Conservation (phyloP, 2,888 invertebrate genomes). For the Diaperis boleti region DNA sequence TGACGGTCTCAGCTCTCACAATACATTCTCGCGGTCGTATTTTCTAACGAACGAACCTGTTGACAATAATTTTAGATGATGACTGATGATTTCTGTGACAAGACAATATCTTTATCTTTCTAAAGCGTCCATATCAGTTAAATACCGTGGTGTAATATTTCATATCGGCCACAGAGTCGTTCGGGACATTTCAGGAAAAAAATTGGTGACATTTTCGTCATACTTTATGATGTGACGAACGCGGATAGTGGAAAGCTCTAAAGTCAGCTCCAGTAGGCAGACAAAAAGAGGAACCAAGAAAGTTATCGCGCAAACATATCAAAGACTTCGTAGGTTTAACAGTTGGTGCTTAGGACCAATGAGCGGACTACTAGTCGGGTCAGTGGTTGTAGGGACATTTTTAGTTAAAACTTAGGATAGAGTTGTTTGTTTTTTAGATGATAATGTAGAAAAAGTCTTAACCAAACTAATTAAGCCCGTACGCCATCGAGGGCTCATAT, state of each 20-base stretch:
- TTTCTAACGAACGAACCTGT: constrained; percentile 52
- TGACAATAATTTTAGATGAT: constrained; percentile 46
- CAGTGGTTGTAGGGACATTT: not conserved
- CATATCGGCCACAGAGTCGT: constrained; percentile 30
- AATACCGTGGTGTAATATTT: constrained; percentile 39
- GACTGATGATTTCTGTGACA: constrained; percentile 48
- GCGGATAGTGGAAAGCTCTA: no score
- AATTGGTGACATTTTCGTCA: no score
- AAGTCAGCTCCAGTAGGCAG: not conserved
- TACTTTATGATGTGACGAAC: no score
- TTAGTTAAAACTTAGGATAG: not conserved
- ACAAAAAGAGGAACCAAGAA: constrained; percentile 40
- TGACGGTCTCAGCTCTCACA: constrained; percentile 44
- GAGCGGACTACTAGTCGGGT: no score
- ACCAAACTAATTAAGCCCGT: not conserved
- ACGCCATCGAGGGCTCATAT: constrained; percentile 14
- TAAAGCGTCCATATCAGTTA: constrained; percentile 48
- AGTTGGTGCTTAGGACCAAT: no score
- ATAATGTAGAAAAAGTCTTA: constrained; percentile 32
- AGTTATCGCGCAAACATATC: constrained; percentile 45
- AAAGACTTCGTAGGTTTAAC: constrained; percentile 35
- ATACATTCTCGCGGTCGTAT: constrained; percentile 48
- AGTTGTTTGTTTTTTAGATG: no score
- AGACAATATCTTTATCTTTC: constrained; percentile 49
- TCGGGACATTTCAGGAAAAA: constrained; percentile 3